Conservation (phyloP, 2,113 vertebrate species). For the Carassius carassius region DNA sequence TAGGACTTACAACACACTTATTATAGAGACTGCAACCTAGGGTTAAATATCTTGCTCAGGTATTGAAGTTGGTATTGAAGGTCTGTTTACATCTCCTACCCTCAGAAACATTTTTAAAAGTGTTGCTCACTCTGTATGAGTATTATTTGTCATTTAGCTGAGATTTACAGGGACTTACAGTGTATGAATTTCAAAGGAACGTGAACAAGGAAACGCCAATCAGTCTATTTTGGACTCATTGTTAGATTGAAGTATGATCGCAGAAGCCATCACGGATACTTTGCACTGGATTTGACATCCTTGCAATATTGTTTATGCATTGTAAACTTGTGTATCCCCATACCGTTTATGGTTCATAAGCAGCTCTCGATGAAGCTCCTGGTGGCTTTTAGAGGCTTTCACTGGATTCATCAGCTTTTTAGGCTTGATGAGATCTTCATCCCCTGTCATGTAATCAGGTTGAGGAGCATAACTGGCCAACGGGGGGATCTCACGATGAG, state of each 20-base stretch:
- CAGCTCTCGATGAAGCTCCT: slow-evolving; percentile 87
- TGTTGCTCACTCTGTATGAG: not conserved
- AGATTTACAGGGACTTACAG: not conserved
- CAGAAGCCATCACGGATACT: not conserved
- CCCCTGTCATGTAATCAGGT: slow-evolving; percentile 81
- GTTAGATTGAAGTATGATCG: not conserved
- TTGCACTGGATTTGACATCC: not conserved
- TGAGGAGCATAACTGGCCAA: slow-evolving; percentile 74
- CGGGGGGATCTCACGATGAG: slow-evolving; percentile 45
- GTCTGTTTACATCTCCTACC: not conserved
- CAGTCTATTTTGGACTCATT: not conserved
- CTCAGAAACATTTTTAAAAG: not conserved
- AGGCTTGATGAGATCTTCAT: slow-evolving; percentile 87
- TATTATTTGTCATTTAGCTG: not conserved
- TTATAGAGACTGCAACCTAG: too few species aligned
- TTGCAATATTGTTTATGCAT: not conserved
- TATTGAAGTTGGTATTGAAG: not conserved
- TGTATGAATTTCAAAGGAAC: too few species aligned
- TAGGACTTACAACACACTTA: too few species aligned
- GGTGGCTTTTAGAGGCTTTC: slow-evolving; percentile 87
- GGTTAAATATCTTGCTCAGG: too few species aligned
- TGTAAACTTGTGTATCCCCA: slow-evolving; percentile 10
- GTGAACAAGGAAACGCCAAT: too few species aligned
- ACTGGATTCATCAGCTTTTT: slow-evolving; percentile 89
- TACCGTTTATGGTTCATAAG: slow-evolving; percentile 89